A percentile compares a stretch with the other conserved stretches of the same genome.
phyloP scores from a whole-genome alignment of 2,888 invertebrate genomes.

The Drosophila longiperda region DNA sequence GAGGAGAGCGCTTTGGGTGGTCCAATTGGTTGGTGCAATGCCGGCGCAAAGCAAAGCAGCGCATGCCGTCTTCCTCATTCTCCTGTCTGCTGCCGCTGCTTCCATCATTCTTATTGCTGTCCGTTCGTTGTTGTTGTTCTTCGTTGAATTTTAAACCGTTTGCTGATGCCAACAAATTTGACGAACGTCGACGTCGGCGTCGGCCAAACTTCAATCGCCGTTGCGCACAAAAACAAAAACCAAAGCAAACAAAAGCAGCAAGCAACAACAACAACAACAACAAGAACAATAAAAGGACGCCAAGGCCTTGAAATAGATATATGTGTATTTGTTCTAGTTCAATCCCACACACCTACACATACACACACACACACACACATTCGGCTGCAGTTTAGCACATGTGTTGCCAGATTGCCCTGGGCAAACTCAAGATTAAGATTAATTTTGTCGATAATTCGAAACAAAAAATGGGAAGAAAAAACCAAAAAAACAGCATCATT shows the following conservation, averaged over 20 bases:
- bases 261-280: conserved; percentile 39
- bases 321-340: conserved; percentile 16
- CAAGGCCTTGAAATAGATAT: conserved; percentile 69
- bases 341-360: conserved; percentile 27
- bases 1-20: conserved; percentile 65
- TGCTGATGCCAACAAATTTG: conserved; percentile 80
- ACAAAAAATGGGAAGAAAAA: conserved; percentile 17
- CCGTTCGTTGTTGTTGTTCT: conserved; percentile 33
- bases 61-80: conserved; percentile 44
- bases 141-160: conserved; percentile 62
- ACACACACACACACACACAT: conserved; percentile 17
- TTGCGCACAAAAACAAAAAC: conserved; percentile 56
- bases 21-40: conserved; percentile 64
- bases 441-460: conserved; percentile 73
- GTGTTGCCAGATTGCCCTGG: conserved; percentile 59
- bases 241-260: conserved; percentile 50
- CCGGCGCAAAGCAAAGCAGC: conserved; percentile 61
- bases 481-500: conserved; percentile 39
- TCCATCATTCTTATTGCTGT: conserved; percentile 41
- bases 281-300: conserved; percentile 68
- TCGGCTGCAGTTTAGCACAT: conserved; percentile 66
- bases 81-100: conserved; percentile 39
- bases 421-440: conserved; percentile 77
- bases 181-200: conserved; percentile 77
- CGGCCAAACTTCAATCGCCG: conserved; percentile 82